Evolutionary conservation across 2,888 invertebrate species (phyloP), one percentile per base, ranked within the genome.

Genomic region (Oscheius sp.): DNA sequence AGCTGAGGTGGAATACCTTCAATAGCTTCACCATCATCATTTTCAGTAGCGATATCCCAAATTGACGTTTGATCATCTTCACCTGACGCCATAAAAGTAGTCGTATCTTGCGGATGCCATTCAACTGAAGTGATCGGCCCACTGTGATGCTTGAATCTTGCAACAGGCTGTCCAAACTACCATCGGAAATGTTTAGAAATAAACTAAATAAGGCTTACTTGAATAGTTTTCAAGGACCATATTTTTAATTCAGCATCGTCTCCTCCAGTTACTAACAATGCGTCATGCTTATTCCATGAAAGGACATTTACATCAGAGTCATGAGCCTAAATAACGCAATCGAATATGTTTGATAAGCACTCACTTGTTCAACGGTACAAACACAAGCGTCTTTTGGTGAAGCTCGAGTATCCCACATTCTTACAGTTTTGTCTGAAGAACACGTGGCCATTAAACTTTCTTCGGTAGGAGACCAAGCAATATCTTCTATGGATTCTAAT

Each of bases 401-500:
- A 1, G 93, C 94, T 88, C 99, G 92, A 7, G 93, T 93, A 89
- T 99, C 99, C 98, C 98, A 99, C 88, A 99, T 93, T 85, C 95
- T 93, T 79, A 99, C 94, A 35, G 89, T 88, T 69, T 88, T 88
- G 83, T 91, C 91, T 9, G 90, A 89, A 12, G 91, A 91, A 82
- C 91, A 91, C 0, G 91, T 91, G 9, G 90, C 89, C 53, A 87
- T 75, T 93, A 96, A 96, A 90, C 93, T 90, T 16, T 89, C 91
- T 91, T 99, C 99, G 90, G 93, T 96, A 1, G 97, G 97, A 74
- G 97, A 97, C 99, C 99, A 99, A 88, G 98, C 97, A 77, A 99
- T 91, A 89, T 99, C 99, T 91, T 99, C 99, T 13, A 99, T 95
- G 35, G 97, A 61, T 92, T 93, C 23, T 93, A 72, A 23, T 59